Percentiles rank a stretch among this genome's conserved stretches.
Conservation (phyloP, 2,888 invertebrate species). For the Polietes domitor region DNA sequence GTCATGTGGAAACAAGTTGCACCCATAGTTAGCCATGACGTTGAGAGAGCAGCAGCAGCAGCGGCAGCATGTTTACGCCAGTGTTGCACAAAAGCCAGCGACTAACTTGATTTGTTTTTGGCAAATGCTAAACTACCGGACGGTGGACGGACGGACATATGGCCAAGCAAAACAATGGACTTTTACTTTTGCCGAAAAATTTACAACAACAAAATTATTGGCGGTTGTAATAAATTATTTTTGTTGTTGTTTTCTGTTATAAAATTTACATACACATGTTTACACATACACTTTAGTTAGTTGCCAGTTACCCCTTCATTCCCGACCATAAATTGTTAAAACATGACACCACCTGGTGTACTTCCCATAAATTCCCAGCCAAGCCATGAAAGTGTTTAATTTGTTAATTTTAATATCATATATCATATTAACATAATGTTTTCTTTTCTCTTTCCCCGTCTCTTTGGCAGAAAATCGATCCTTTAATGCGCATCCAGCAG, state of each 20-base stretch:
- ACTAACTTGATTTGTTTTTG: conserved; percentile 34
- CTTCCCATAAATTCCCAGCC: neutral
- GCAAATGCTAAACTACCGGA: conserved; percentile 16
- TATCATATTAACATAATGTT: neutral
- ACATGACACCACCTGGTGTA: no score
- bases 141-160: conserved; percentile 27
- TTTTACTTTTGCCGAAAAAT: conserved; percentile 56
- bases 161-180: conserved; percentile 36
- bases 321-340: no score
- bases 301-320: neutral
- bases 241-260: neutral
- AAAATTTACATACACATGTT: neutral
- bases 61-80: conserved; percentile 39
- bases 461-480: conserved; percentile 85
- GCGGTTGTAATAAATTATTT: neutral
- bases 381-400: neutral
- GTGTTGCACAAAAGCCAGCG: conserved; percentile 7
- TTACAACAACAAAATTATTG: neutral
- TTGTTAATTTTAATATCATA: neutral
- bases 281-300: neutral
- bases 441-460: conserved; percentile 67
- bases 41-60: conserved; percentile 13
- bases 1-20: conserved; percentile 64
- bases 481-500: conserved; percentile 91
- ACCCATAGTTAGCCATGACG: conserved; percentile 40